phyloP scores from a whole-genome alignment of 2,888 invertebrate genomes.

The Seira sanloemensis region DNA sequence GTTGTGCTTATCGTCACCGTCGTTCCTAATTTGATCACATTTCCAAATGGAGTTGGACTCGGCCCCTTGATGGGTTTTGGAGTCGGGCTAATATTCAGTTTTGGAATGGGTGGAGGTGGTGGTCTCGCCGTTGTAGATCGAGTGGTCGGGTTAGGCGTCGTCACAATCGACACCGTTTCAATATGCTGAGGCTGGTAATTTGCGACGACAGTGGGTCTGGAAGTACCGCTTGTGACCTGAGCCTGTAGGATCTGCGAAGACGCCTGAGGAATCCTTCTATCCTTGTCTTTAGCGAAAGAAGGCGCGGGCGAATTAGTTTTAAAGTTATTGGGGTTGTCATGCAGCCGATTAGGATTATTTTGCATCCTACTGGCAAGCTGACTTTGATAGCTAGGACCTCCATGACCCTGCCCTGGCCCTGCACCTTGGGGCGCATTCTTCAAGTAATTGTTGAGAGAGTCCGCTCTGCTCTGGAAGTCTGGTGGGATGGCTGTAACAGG shows the following conservation, averaged over 20 bases:
- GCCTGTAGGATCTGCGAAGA: constrained; percentile 46
- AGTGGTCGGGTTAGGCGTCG: constrained; percentile 50
- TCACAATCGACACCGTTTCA: constrained; percentile 59
- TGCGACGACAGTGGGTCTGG: constrained; percentile 31
- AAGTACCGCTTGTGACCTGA: constrained; percentile 51
- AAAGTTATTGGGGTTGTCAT: constrained; percentile 29
- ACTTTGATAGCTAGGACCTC: constrained; percentile 48
- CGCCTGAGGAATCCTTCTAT: constrained; percentile 40
- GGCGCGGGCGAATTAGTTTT: constrained; percentile 3
- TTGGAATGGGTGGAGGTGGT: constrained; percentile 61
- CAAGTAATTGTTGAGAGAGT: constrained; percentile 47
- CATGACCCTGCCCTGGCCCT: background rate
- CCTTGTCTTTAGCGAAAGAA: constrained; percentile 37
- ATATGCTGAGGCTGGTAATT: constrained; percentile 55
- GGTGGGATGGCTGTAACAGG: constrained; percentile 39
- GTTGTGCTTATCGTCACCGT: constrained; percentile 54
- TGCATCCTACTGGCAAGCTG: constrained; percentile 52
- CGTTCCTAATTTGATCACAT: constrained; percentile 55
- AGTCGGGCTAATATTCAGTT: constrained; percentile 48
- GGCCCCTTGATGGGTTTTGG: constrained; percentile 60
- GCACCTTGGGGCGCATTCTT: constrained; percentile 29
- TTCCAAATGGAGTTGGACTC: constrained; percentile 53
- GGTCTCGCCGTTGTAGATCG: constrained; percentile 52
- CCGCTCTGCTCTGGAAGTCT: constrained; percentile 50
- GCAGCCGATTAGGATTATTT: constrained; percentile 44